A percentile compares a stretch with the other conserved stretches of the same genome.
phyloP scores from a whole-genome alignment of 2,113 vertebrate species.

The Aegithalos caudatus region DNA sequence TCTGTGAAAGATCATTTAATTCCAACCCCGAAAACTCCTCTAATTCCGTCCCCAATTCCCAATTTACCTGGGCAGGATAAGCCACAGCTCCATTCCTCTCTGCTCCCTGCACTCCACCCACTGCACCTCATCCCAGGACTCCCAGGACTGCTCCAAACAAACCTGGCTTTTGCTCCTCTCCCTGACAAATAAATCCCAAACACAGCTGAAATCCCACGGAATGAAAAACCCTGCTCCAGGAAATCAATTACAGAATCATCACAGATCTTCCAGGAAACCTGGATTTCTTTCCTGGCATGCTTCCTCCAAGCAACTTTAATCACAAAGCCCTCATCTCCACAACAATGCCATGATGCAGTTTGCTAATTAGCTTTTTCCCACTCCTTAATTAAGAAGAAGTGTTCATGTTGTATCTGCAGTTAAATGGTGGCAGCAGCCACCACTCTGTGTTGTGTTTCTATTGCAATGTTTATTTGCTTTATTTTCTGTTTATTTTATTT shows the following conservation, averaged over 20 bases:
- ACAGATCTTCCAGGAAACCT: neutral
- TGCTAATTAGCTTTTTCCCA: neutral
- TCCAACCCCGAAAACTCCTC: neutral
- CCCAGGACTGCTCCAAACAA: neutral
- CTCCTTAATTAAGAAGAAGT: neutral
- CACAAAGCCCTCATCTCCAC: neutral
- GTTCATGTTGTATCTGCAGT: neutral
- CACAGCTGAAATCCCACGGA: neutral
- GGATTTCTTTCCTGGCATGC: neutral
- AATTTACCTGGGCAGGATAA: accelerated
- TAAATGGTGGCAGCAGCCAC: neutral
- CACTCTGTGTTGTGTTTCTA: neutral
- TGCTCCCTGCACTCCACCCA: neutral
- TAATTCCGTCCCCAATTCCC: neutral
- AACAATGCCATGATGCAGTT: neutral
- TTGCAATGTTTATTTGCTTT: neutral
- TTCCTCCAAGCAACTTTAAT: neutral
- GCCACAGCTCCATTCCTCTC: accelerated
- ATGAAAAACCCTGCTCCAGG: neutral
- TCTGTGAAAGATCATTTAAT: accelerated
- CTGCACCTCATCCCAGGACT: neutral
- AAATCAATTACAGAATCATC: neutral
- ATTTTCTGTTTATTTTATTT: neutral
- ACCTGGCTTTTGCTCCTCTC: neutral
- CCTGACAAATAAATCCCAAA: neutral